Base-by-base conservation (phyloP, 2,888 invertebrate species). In the Cotesia congregata region DNA sequence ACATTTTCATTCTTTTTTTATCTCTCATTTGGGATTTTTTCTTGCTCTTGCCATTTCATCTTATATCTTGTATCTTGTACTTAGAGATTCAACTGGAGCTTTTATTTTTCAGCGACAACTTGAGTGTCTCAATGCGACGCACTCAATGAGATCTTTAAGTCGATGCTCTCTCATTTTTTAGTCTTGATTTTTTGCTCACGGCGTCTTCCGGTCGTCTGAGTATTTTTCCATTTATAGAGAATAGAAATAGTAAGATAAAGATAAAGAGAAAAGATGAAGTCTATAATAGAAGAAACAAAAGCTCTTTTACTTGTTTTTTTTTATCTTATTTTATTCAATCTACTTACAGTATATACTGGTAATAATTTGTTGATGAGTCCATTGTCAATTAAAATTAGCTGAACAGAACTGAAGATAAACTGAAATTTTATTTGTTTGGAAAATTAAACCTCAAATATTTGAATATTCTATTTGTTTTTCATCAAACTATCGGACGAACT, bases 141-240 rank as follows among this genome's bases (percentile, higher is more conserved):
- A 59, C 41, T 15, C 40, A 69, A 41, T 69, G 50, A 7, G 41
- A 69, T 72, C 41, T 73, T 59, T 72, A 38, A 50, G 50, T 50
- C 50, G 12, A 6, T 30, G 59, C 4, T 41, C 62, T 39, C 12
- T 69, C 12, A 41, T 61, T 61, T 30, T 30, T 30, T 30, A 30
- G 30, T 30, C 30, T 30, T 30, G 30, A 30, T 30, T 30, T 68
- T 67, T 15, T 20, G 20, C 73, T 40, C 64, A 62, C 6, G 7
- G 40, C 62, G n/a, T 72, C 39, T 17, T 68, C 40, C 39, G 71
- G 65, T 73, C 61, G 50, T 40, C 6, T 67, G 38, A 38, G 59
- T 75, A 50, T 50, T 50, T 50, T 50, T 50, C 50, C 50, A 50
- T 50, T 50, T 30, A 30, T 30, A 30, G 3, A 30, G 30, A 30